Conservation (phyloP, 2,113 vertebrate genomes). For the Tachuris rubrigastra region DNA sequence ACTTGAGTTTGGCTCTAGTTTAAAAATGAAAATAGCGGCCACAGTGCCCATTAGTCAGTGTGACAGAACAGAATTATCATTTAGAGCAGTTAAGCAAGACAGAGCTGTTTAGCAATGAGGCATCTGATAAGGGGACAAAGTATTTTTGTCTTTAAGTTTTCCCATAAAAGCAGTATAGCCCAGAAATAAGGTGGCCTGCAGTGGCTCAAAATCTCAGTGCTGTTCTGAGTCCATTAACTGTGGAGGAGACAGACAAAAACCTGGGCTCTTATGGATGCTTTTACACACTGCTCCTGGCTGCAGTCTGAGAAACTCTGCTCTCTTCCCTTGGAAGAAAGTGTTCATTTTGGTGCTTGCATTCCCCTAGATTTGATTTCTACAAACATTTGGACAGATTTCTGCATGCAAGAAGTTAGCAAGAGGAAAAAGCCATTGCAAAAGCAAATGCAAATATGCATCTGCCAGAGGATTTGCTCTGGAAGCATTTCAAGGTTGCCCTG, state of each 20-base stretch:
- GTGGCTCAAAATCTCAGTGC: neutral
- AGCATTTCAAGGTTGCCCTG: neutral
- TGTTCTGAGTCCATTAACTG: neutral
- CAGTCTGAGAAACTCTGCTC: neutral
- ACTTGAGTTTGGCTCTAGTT: constrained; percentile 17
- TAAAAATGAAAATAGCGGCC: constrained; percentile 25
- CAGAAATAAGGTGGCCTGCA: neutral
- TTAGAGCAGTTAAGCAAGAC: neutral
- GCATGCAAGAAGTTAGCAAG: neutral
- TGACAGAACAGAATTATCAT: neutral
- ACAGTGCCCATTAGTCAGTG: neutral
- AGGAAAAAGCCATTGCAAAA: neutral
- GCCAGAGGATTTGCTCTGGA: neutral
- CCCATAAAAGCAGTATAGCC: neutral
- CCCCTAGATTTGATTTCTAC: neutral
- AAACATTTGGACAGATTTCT: neutral
- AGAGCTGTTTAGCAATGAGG: neutral
- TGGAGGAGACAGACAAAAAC: neutral
- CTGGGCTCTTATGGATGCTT: neutral
- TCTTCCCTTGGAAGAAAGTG: neutral
- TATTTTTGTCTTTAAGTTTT: neutral
- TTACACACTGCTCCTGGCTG: neutral
- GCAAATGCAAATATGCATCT: neutral
- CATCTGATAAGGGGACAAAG: neutral
- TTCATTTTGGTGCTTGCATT: neutral